phyloP scores from a whole-genome alignment of 2,113 vertebrate species.

The Jaculus jaculus region DNA sequence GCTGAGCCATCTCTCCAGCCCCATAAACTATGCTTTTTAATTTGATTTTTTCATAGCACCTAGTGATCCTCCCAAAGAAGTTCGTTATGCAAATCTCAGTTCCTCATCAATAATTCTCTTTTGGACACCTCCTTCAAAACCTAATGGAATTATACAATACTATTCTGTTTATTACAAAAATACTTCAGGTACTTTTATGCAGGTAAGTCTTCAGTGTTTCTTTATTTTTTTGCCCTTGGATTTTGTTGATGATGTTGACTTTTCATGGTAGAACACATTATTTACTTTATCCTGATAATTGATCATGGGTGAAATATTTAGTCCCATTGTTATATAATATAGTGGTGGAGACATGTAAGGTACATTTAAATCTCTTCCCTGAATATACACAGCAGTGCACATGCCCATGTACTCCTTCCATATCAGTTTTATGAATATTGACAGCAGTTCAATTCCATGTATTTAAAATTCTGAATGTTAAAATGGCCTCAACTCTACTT shows the following conservation, averaged over 20 bases:
- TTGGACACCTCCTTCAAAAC: conserved; percentile 91
- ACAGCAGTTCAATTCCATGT: not conserved
- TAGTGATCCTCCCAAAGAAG: conserved; percentile 90
- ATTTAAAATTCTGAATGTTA: not conserved
- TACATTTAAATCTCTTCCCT: not conserved
- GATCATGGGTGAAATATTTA: not conserved
- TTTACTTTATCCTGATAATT: conserved; percentile 31
- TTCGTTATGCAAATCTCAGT: conserved; percentile 88
- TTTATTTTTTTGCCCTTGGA: not conserved
- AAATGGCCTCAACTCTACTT: not conserved
- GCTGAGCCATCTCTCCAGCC: no score
- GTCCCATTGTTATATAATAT: not conserved
- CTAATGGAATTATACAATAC: conserved; percentile 91
- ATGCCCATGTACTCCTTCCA: not conserved
- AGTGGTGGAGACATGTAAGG: not conserved
- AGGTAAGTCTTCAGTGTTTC: conserved; percentile 86
- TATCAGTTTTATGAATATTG: not conserved
- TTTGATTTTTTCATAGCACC: conserved; percentile 86
- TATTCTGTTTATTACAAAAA: conserved; percentile 91
- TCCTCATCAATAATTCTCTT: conserved; percentile 88
- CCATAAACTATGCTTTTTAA: conserved; percentile 2
- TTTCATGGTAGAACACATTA: not conserved
- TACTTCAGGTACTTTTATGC: conserved; percentile 82
- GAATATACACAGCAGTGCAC: no score
- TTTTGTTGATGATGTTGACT: not conserved